These are phyloP conservation scores for Hyposoter didymator DNA, from an alignment of 2,888 invertebrate genomes.

Conservation along the genomic window DNA sequence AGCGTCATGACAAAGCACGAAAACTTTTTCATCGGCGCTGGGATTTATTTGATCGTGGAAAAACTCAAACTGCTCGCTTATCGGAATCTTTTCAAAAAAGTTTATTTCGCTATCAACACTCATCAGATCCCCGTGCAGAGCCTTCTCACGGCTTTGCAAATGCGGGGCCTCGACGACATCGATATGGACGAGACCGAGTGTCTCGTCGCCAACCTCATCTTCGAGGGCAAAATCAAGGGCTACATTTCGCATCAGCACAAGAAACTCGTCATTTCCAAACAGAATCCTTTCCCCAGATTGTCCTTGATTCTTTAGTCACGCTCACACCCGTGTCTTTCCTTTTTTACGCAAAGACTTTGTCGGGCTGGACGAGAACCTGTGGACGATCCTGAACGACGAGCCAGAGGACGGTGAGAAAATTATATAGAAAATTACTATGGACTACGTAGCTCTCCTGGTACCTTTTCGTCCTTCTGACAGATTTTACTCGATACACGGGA, in stretches of 20 bases:
- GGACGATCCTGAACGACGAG: background rate
- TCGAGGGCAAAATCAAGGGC: constrained; percentile 98
- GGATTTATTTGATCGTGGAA: constrained; percentile 98
- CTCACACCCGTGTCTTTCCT: background rate
- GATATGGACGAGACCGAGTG: constrained; percentile 98
- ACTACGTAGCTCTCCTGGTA: too few relatives aligned
- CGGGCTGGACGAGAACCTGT: background rate
- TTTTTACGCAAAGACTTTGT: background rate
- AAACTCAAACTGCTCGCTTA: constrained; percentile 98
- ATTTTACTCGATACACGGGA: too few relatives aligned
- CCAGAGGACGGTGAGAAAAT: background rate
- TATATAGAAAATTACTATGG: too few relatives aligned
- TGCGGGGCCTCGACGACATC: constrained; percentile 93
- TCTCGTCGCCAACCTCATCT: constrained; percentile 98
- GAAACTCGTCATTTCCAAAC: constrained; percentile 98
- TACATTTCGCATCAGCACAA: constrained; percentile 99
- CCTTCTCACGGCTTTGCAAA: constrained; percentile 92
- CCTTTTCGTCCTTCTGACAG: too few relatives aligned
- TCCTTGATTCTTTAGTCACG: constrained; percentile 86
- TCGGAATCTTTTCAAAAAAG: constrained; percentile 97
- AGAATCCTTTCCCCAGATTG: constrained; percentile 96
- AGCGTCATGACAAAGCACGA: constrained; percentile 94
- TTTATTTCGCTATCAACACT: constrained; percentile 90
- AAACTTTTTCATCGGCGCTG: constrained; percentile 96
- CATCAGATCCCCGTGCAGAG: constrained; percentile 96